Conservation (phyloP, 2,797 vertebrate genomes). For the Fistularia tabacaria region DNA sequence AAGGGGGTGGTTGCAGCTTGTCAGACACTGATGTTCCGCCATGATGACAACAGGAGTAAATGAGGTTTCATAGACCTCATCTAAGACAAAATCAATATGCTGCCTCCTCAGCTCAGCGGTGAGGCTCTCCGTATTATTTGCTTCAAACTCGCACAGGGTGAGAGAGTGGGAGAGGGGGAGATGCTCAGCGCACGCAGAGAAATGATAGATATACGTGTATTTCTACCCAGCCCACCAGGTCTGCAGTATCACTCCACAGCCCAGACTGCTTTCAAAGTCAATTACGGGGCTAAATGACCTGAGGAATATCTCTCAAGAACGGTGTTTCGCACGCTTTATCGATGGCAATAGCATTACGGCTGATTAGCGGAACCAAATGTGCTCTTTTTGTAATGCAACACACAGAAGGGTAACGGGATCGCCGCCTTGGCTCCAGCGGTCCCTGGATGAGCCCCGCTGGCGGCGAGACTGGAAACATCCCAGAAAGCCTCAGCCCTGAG, state of each 20-base stretch:
- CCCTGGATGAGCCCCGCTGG: conserved; percentile 71
- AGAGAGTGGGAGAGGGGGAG: conserved; percentile 29
- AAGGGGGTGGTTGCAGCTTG: conserved; percentile 56
- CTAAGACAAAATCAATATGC: conserved; percentile 80
- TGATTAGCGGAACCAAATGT: conserved; percentile 79
- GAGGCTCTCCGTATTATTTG: conserved; percentile 67
- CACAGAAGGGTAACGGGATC: conserved; percentile 78
- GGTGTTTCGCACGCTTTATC: conserved; percentile 77
- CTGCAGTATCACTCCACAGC: conserved; percentile 71
- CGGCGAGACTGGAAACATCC: conserved; percentile 76
- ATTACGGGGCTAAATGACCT: conserved; percentile 75
- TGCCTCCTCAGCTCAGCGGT: conserved; percentile 67
- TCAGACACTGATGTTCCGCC: conserved; percentile 75
- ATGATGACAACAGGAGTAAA: conserved; percentile 77
- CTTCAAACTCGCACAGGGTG: conserved; percentile 43
- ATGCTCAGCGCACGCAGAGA: conserved; percentile 57
- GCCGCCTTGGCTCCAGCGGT: conserved; percentile 66
- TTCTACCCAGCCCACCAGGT: conserved; percentile 73
- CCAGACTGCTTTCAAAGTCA: conserved; percentile 78
- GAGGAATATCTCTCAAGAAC: conserved; percentile 76
- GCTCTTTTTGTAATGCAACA: conserved; percentile 83
- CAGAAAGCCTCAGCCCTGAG: conserved; percentile 72
- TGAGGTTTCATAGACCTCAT: conserved; percentile 81
- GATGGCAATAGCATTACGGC: conserved; percentile 80
- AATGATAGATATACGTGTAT: conserved; percentile 47